These are phyloP conservation scores for Hydropsyche betteni DNA, from an alignment of 2,888 invertebrate genomes.

Conservation along the genomic window DNA sequence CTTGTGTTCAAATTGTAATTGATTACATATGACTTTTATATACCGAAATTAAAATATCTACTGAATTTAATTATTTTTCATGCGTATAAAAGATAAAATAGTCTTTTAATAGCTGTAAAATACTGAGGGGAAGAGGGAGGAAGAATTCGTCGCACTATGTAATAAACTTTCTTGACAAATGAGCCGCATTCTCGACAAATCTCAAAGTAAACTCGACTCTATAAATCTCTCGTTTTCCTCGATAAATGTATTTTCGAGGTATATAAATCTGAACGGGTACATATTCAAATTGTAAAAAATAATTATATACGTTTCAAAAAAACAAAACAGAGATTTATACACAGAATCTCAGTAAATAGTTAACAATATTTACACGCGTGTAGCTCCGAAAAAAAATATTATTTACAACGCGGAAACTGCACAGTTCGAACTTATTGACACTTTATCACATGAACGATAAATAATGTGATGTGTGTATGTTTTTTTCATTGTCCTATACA, in stretches of 20 bases:
- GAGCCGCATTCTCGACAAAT: constrained; percentile 41
- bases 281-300: background rate
- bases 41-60: too few relatives aligned
- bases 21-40: too few relatives aligned
- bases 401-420: too few relatives aligned
- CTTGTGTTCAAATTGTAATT: too few relatives aligned
- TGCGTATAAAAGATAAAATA: too few relatives aligned
- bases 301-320: background rate
- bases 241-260: constrained; percentile 26
- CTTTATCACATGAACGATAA: background rate
- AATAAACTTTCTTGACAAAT: constrained; percentile 45
- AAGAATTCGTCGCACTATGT: constrained; percentile 17
- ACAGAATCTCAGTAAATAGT: background rate
- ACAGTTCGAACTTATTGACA: constrained; percentile 5
- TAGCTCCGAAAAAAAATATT: too few relatives aligned
- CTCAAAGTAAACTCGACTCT: constrained; percentile 26
- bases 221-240: constrained; percentile 38
- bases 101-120: too few relatives aligned
- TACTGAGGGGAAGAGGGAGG: background rate
- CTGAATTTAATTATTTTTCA: background rate
- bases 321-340: background rate
- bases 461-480: background rate
- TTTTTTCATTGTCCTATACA: constrained; percentile 7
- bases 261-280: constrained; percentile 2
- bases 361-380: background rate